Evolutionary conservation across 2,797 vertebrate genomes (phyloP), one percentile per base, ranked within the genome.

Genomic region (Sciurus vulgaris): DNA sequence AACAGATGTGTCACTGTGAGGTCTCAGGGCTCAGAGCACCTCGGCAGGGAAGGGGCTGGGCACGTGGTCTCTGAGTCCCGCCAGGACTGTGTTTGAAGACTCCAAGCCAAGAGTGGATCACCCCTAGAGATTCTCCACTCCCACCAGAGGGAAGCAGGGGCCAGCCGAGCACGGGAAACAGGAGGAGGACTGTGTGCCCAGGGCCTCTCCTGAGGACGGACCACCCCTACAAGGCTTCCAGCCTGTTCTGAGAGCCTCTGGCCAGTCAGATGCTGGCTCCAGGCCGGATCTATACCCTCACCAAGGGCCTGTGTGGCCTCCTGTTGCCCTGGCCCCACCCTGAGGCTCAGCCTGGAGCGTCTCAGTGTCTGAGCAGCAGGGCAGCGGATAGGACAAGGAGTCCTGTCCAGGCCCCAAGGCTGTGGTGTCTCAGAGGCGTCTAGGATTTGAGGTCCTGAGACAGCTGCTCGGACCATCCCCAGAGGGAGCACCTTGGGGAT

Each of bases 341-440:
- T 63, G 61, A 38, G 41, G 35, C 33, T 24, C 26, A 87, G 49
- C 44, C 6, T 20, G 38, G 41, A 65, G 26, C 5, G 47, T 28
- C 44, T n/a, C 51, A 49, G 63, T 2, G 22, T 79, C 56, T 59
- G 33, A 12, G 33, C 78, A 9, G 65, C 33, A 35, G 87, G 2
- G 22, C 38, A 79, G 65, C 28, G 33, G 84, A 73, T 35, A 79
- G 41, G 6, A 5, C 0, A 0, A 30, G 33, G 15, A 35, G 33
- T 35, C 35, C 24, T 24, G 7, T 38, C 35, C 38, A 47, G 81
- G 38, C 38, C 28, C 12, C 38, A 41, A n/a, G 18, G 97, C 83
- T 79, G 41, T 85, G 69, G 83, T 47, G 87, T 69, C 89, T 97
- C 96, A 96, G 96, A 95, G 1, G 88, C 93, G 91, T 41, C 79